Evolutionary conservation across 1,140 invertebrate species (phyloP), one percentile per base, ranked within the genome.

Genomic region (Calephelis virginiensis): DNA sequence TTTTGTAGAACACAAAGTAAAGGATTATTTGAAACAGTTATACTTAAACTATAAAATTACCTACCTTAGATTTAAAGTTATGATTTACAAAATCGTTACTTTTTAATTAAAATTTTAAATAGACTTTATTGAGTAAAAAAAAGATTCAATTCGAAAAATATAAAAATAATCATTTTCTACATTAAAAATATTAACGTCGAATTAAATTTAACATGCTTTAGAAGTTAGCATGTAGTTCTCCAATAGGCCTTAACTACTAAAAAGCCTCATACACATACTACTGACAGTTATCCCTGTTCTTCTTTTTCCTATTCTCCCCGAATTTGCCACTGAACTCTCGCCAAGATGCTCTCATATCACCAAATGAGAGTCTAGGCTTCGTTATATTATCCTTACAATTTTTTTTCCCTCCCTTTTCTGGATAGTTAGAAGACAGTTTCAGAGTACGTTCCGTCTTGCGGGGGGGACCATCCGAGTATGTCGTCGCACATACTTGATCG

Each of bases 341-440:
- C 83, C 83, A 85, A 0, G 85, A 82, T 13, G 83, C 83, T 14
- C 81, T 72, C 73, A 85, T 73, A 61, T 84, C 82, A 12, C 78
- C 77, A 0, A 80, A 53, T 6, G 78, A 74, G 1, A 76, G 65
- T 11, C 78, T 56, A 12, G 78, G 76, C 56, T 72, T 77, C 0
- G 67, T 53, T 9, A 46, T 43, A 12, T 47, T 48, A 65, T 70
- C 65, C 46, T 67, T 70, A 50, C 48, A 63, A 46, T 49, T 65
- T 69, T 72, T 60, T 63, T 69, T 63, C 28, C 40, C 47, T 60
- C 49, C 61, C 53, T 72, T 62, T 14, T 43, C 46, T 63, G 49
- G 14, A 60, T 45, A 64, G 13, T 46, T 63, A 67, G 56, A 12
- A 28, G 56, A 28, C n/a, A 38, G 56, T 40, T 59, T 59, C 8